Base-by-base conservation (phyloP, 2,888 invertebrate species). In the Melinaea marsaeus region DNA sequence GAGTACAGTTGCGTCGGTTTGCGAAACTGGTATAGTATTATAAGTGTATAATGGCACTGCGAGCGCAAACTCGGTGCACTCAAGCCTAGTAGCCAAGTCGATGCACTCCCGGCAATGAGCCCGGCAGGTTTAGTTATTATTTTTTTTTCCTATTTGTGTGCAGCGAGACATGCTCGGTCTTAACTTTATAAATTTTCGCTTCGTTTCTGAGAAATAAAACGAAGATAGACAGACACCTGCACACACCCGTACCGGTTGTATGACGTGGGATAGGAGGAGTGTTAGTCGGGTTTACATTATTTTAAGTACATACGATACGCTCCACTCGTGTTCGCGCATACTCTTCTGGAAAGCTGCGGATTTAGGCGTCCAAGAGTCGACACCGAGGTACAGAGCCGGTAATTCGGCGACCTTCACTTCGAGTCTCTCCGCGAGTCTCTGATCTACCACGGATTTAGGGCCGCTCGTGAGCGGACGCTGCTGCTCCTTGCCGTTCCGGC, bases 291-390 rank as follows among this genome's bases (percentile, higher is more conserved):
- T 61, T 58, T 55, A 55, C 60, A 60, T 61, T 56, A 46, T 42
- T 54, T 58, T 59, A 67, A 73, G 82, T 90, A 91, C 91, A 85
- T 91, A 91, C 91, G 91, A 91, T 80, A 91, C 89, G 82, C 91
- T 91, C 91, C 91, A 91, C 81, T 91, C 91, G 85, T 91, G 91
- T 71, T 91, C 91, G 68, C 88, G 89, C 88, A 91, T 90, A 74
- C 86, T 91, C 85, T 90, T 90, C 86, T 90, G 90, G 83, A 91
- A 91, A 68, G 89, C 86, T 75, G 87, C 86, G 32, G 91, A 95
- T 90, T 95, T 95, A 80, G 95, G 94, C 79, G 94, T 94, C 95
- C 95, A 95, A 76, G 94, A 94, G 74, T 90, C 90, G 80, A 94
- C 92, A 65, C 94, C 93, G 75, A 94, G 92, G 85, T 95, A 95